Conservation (phyloP, 2,113 vertebrate genomes). For the Datnioides undecimradiatus region DNA sequence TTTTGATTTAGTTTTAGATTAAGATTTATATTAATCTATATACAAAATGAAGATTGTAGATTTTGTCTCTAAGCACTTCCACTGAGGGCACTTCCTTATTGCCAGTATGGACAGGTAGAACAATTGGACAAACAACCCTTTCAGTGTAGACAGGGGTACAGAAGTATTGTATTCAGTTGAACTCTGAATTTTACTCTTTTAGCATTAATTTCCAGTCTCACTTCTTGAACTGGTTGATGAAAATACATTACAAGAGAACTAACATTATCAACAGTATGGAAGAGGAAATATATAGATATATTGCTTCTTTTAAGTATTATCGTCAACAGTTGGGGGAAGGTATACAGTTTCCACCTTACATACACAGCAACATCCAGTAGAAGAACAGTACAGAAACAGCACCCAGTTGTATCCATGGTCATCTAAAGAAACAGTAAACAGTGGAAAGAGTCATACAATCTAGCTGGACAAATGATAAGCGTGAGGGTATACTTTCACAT, state of each 20-base stretch:
- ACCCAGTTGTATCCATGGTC: background rate
- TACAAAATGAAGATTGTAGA: background rate
- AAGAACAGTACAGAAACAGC: background rate
- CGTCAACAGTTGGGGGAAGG: too few species aligned
- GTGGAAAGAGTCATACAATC: background rate
- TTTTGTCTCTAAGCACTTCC: background rate
- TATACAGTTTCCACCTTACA: background rate
- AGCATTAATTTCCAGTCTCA: too few species aligned
- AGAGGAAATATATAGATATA: too few species aligned
- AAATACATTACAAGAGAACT: too few species aligned
- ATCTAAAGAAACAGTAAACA: background rate
- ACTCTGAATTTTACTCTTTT: too few species aligned
- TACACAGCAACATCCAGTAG: constrained; percentile 1
- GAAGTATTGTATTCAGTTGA: background rate
- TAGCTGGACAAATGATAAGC: too few species aligned
- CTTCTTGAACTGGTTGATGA: too few species aligned
- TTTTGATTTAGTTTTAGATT: too few species aligned
- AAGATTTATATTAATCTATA: background rate
- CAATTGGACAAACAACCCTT: background rate
- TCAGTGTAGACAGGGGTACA: background rate
- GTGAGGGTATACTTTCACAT: too few species aligned
- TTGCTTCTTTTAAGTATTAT: too few species aligned
- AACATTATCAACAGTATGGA: too few species aligned
- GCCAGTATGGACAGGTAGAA: background rate
- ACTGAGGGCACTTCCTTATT: background rate